Conservation (phyloP, 2,888 invertebrate species). For the Kryphioiulus occultus region DNA sequence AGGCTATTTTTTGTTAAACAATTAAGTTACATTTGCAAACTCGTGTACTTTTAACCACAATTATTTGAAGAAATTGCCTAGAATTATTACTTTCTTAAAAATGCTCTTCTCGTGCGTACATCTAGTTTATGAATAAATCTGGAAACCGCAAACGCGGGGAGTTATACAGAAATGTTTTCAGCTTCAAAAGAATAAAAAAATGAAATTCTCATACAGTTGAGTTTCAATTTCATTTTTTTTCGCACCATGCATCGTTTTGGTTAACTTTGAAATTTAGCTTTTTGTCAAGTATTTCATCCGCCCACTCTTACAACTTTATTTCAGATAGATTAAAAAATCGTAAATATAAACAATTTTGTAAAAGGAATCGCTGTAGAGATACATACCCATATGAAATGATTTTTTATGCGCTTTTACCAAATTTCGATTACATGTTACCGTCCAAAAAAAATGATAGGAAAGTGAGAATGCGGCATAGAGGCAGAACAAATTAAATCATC, state of each 20-base stretch:
- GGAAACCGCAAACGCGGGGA: too few relatives aligned
- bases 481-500: conserved; percentile 15
- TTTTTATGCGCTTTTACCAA: background rate
- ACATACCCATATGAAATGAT: background rate
- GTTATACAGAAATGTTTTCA: background rate
- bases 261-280: background rate
- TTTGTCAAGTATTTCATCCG: conserved; percentile 11
- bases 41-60: too few relatives aligned
- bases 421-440: background rate
- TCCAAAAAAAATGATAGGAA: background rate
- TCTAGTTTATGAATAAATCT: too few relatives aligned
- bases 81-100: too few relatives aligned
- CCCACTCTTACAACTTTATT: background rate
- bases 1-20: too few relatives aligned
- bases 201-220: background rate
- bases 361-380: background rate
- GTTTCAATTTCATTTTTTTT: background rate
- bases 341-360: background rate
- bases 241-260: background rate
- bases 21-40: too few relatives aligned
- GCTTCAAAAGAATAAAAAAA: background rate
- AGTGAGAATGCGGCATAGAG: background rate
- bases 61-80: too few relatives aligned
- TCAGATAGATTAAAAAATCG: conserved; percentile 11
- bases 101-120: too few relatives aligned